phyloP scores from a whole-genome alignment of 2,113 vertebrate species.

The Cebidichthys violaceus region DNA sequence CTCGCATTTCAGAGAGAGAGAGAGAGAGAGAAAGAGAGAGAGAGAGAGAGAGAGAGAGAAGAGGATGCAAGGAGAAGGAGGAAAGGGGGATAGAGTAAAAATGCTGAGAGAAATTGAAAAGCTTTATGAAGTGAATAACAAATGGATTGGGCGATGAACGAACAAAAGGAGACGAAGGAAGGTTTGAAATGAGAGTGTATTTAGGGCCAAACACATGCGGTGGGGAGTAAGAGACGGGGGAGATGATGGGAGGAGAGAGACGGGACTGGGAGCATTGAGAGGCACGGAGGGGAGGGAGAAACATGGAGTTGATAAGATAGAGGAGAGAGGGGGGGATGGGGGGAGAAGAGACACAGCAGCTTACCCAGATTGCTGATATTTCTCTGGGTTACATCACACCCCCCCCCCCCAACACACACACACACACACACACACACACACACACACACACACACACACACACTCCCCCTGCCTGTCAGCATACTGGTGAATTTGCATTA shows the following conservation, averaged over 20 bases:
- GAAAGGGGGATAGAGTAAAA: not conserved
- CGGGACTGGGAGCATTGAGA: conserved; percentile 41
- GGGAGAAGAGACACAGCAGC: conserved; percentile 30
- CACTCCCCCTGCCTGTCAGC: conserved; percentile 25
- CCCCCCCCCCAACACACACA: conserved; percentile 34
- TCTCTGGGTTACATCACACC: conserved; percentile 75
- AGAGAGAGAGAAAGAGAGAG: not conserved
- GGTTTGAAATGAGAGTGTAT: conserved; percentile 35
- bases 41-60: not conserved
- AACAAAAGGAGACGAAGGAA: conserved; percentile 27
- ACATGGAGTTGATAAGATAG: conserved; percentile 67
- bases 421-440: too few species aligned
- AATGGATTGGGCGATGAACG: conserved; percentile 10
- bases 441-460: too few species aligned
- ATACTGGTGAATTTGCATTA: conserved; percentile 43
- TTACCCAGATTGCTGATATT: conserved; percentile 68
- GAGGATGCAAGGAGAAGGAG: not conserved
- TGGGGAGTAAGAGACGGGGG: not conserved
- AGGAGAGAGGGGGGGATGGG: conserved; percentile 4
- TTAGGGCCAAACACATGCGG: conserved; percentile 33
- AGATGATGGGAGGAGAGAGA: conserved; percentile 37
- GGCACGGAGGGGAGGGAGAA: conserved; percentile 59
- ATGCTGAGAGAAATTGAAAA: conserved; percentile 46
- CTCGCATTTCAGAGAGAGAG: conserved; percentile 35
- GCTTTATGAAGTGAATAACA: conserved; percentile 42